A percentile compares a stretch with the other conserved stretches of the same genome.
Conservation (phyloP, 2,113 vertebrate genomes). For the Baryphthengus martii region DNA sequence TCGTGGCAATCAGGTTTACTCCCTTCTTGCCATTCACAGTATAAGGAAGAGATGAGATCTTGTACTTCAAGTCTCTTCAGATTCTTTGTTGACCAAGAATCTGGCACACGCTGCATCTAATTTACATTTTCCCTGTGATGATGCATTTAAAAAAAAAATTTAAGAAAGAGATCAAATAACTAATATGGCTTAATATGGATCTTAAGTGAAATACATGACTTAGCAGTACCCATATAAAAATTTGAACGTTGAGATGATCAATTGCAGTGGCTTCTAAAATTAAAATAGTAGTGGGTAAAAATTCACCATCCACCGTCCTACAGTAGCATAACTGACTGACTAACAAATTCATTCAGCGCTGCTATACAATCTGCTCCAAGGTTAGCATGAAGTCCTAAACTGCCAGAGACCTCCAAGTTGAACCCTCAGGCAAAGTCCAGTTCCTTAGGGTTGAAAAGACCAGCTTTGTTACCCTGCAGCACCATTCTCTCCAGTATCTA, state of each 20-base stretch:
- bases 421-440: background rate
- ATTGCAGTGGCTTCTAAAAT: background rate
- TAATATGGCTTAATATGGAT: background rate
- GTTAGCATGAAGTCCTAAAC: background rate
- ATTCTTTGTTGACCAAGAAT: background rate
- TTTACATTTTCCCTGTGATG: background rate
- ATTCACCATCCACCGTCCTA: background rate
- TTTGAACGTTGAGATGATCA: background rate
- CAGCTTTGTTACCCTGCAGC: background rate
- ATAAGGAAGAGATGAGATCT: background rate
- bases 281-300: background rate
- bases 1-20: background rate
- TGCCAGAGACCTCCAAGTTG: background rate
- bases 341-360: accelerated
- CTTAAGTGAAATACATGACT: background rate
- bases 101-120: background rate
- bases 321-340: background rate
- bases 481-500: background rate
- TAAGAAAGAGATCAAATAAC: background rate
- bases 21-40: background rate
- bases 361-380: background rate
- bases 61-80: background rate
- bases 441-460: background rate
- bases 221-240: background rate
- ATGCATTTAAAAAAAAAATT: background rate